Base-by-base conservation (phyloP, 2,888 invertebrate species). In the Amaurobius ferox region DNA sequence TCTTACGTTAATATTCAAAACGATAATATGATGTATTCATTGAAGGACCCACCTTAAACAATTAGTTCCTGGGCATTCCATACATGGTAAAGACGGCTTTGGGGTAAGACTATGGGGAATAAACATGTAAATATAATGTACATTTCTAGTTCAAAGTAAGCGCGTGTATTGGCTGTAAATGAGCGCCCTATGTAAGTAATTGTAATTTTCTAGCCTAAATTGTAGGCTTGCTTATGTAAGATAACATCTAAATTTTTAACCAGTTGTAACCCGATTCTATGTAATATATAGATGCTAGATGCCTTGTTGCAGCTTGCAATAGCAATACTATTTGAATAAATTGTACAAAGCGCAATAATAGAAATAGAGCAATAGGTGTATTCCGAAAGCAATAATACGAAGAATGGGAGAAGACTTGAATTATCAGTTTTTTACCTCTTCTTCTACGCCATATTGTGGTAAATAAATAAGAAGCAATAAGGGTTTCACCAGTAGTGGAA, bases 321-420 rank as follows among this genome's bases (percentile, higher is more conserved):
- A 80, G 73, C 80, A 55, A 73, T 40, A 71, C 16, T 72, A 48
- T 40, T n/a, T 35, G 28, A 55, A 71, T 40, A 39, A 66, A 55
- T 72, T 85, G 85, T 85, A 85, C 70, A 85, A 77, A 80, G 44
- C 71, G 85, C 77, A 78, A 78, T 85, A 78, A 85, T 73, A 72
- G 76, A 78, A 9, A n/a, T 72, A 85, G 72, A 85, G 78, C 85
- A 85, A 85, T 85, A 85, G 78, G 85, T 85, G 85, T 85, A 85
- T 85, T n/a, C 78, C 78, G 61, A 78, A 85, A 83, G 76, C 81
- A 83, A 83, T 83, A 83, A 83, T 64, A 26, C 64, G 81, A 66
- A 83, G 76, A 64, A 32, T 32, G 1, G 16, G 67, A 68, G 29
- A 44, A 30, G 48, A 32, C 28, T 39, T 62, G 32, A 67, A 80